phyloP scores from a whole-genome alignment of 1,140 invertebrate species.

The Papilio xuthus region DNA sequence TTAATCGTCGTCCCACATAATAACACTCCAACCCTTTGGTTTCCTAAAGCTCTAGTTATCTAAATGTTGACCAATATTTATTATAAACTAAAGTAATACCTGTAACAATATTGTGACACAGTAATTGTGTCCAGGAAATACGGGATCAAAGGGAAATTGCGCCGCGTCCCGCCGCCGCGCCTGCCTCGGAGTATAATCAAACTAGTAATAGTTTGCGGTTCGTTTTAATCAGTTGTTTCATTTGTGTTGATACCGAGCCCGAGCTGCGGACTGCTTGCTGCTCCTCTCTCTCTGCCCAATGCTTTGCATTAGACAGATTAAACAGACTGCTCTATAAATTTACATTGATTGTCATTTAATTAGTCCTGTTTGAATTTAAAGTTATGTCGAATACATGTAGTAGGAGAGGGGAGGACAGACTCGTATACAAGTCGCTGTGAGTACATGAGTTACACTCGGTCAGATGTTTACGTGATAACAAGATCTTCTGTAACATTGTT shows the following conservation, averaged over 20 bases:
- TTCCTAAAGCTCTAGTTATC: neutral
- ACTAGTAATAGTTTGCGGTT: conserved; percentile 26
- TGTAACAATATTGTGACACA: neutral
- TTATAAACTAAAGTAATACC: conserved; percentile 17
- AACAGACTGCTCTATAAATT: neutral
- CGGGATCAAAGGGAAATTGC: conserved; percentile 24
- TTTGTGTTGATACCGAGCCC: conserved; percentile 8
- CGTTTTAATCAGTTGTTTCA: conserved; percentile 26
- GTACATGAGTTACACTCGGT: neutral
- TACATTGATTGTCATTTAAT: conserved; percentile 9
- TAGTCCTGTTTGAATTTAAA: neutral
- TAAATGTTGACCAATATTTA: conserved; percentile 13
- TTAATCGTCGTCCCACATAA: neutral
- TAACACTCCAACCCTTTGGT: neutral
- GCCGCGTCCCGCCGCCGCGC: neutral
- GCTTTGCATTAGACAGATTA: neutral
- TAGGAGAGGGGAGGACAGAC: neutral
- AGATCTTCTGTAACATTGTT: neutral
- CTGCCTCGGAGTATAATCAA: conserved; percentile 2
- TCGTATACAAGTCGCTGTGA: neutral
- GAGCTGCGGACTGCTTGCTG: neutral
- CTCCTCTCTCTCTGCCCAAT: too few relatives aligned
- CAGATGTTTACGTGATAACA: neutral
- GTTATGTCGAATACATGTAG: neutral
- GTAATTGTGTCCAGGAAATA: conserved; percentile 16